These are phyloP conservation scores for Calyptomena viridis DNA, from an alignment of 2,113 vertebrate species.

Conservation along the genomic window DNA sequence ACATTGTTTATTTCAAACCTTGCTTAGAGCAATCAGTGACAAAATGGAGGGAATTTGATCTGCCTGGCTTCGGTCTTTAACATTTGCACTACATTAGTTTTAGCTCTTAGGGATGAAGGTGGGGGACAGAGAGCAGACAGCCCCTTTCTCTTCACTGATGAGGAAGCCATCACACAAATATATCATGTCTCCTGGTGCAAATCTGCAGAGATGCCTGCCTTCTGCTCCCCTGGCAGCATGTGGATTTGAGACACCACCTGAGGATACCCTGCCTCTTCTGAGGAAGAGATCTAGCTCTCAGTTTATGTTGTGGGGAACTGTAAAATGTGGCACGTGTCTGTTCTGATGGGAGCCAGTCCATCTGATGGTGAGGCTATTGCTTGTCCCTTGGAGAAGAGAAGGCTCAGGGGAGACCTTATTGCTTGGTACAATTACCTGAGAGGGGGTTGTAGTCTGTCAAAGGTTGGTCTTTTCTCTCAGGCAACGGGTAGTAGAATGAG, in stretches of 20 bases:
- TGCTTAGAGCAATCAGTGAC: background rate
- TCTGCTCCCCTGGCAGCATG: background rate
- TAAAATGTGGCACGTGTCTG: accelerated
- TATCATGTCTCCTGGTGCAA: accelerated
- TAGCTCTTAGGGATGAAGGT: background rate
- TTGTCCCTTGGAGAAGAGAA: no score
- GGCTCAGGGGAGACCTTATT: no score
- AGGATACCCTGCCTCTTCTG: background rate
- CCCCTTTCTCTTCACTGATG: background rate
- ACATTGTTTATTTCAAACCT: background rate
- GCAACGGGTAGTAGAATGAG: no score
- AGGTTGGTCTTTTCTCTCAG: no score
- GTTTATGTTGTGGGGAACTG: background rate
- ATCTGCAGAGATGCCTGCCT: background rate
- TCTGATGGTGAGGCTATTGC: background rate
- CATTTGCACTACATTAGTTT: background rate
- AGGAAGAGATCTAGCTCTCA: background rate
- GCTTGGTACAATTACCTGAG: no score
- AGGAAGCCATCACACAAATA: background rate
- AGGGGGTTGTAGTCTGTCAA: no score
- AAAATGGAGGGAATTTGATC: background rate
- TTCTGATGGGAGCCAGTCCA: background rate
- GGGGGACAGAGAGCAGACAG: background rate
- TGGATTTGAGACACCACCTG: background rate
- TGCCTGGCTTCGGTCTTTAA: background rate